Evolutionary conservation across 2,113 vertebrate species (phyloP).

Genomic region (Datnioides undecimradiatus): DNA sequence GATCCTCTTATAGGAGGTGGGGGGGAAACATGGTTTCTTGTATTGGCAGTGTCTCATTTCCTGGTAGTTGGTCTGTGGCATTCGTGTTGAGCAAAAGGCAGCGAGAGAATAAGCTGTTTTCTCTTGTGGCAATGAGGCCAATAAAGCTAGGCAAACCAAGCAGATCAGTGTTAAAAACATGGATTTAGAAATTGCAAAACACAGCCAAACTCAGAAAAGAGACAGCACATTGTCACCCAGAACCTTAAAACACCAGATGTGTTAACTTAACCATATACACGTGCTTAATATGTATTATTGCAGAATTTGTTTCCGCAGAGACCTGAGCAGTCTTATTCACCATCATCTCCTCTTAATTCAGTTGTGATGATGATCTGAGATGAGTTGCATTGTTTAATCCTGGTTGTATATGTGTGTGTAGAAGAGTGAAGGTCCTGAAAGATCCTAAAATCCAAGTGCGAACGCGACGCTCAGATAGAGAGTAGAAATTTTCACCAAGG

Average conservation of each 20-base stretch:
- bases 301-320: not conserved
- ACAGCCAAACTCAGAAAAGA: not conserved
- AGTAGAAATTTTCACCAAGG: conserved; percentile 1
- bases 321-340: not conserved
- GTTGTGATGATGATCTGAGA: not conserved
- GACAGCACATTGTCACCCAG: not conserved
- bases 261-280: not conserved
- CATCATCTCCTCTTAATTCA: not conserved
- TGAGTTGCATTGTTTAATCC: too few relatives aligned
- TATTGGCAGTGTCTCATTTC: not conserved
- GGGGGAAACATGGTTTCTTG: not conserved
- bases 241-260: not conserved
- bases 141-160: not conserved
- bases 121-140: not conserved
- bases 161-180: not conserved
- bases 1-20: not conserved
- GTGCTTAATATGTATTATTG: not conserved
- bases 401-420: not conserved
- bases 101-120: not conserved
- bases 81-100: not conserved
- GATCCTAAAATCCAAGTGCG: not conserved
- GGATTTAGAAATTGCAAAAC: not conserved
- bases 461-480: not conserved
- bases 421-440: not conserved
- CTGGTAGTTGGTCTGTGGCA: not conserved